Base-by-base conservation (phyloP, 2,888 invertebrate species). In the Caenorhabditis sulstoni region DNA sequence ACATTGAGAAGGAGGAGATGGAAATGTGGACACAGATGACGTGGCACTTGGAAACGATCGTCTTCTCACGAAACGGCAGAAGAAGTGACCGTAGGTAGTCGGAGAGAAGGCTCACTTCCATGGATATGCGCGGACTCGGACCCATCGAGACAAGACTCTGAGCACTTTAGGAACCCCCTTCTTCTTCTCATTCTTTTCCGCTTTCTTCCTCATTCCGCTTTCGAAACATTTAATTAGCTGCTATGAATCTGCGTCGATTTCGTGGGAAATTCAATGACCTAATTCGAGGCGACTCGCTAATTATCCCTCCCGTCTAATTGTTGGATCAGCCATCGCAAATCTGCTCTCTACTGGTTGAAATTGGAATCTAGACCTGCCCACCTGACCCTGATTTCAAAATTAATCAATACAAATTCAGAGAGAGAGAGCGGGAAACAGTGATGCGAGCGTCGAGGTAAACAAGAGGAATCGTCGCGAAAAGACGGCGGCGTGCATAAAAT, bases 401-500 rank as follows among this genome's bases (percentile, higher is more conserved):
- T 57, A 57, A 57, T 57, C 57, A 57, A 57, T 57, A 39, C 53
- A 37, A 18, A 53, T 35, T 37, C 9, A 12, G 3, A 23, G 14
- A 64, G 47, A 49, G 55, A 57, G 64, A 73, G 73, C 58, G 64
- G 64, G 64, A 64, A 29, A 29, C 7, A 29, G 29, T 29, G 29
- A 29, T 29, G 29, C 29, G 29, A 29, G 29, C 7, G 29, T 29
- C 29, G 29, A 29, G 29, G 29, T 29, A 29, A 29, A 29, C 29
- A 29, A 29, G 29, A 29, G 29, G 29, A 29, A 29, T 29, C 29
- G 29, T 29, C 29, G 29, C 7, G 29, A 29, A 29, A 29, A 29
- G 29, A 7, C 29, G 61, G 64, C 73, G 64, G 41, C 74, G 73
- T 70, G 70, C 57, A 65, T 66, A 74, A 74, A 74, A 66, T 74